A percentile compares a stretch with the other conserved stretches of the same genome.
These are phyloP conservation scores for Rhombomys opimus DNA, from an alignment of 2,113 vertebrate genomes.

Conservation along the genomic window DNA sequence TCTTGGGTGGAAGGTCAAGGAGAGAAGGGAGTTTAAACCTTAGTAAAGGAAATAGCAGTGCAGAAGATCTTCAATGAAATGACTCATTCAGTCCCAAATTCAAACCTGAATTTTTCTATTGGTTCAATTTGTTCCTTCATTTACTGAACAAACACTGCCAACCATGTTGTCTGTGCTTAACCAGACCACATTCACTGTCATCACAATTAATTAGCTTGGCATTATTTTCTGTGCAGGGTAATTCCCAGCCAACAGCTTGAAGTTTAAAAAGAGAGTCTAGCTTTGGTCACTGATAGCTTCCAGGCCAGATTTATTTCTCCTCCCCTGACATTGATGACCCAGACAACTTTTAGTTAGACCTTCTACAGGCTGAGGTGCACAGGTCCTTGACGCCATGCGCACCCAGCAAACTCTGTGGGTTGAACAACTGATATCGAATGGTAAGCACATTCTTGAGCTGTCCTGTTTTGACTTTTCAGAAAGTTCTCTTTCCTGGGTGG, in stretches of 20 bases:
- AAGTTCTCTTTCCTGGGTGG: background rate
- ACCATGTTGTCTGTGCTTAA: background rate
- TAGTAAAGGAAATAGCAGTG: background rate
- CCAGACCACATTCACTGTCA: constrained; percentile 11
- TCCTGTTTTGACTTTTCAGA: background rate
- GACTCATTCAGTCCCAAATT: background rate
- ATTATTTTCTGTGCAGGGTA: constrained; percentile 35
- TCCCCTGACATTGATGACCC: constrained; percentile 17
- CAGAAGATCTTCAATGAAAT: background rate
- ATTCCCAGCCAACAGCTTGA: constrained; percentile 14
- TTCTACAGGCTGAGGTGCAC: constrained; percentile 4
- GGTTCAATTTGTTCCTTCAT: constrained; percentile 20
- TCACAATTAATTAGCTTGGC: constrained; percentile 27
- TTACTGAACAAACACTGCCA: background rate
- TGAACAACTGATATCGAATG: background rate
- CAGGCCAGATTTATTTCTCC: constrained; percentile 40
- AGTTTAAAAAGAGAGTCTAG: constrained; percentile 33
- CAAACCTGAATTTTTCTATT: constrained; percentile 40
- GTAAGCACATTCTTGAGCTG: background rate
- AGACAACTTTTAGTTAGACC: constrained; percentile 37
- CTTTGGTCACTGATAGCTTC: constrained; percentile 40
- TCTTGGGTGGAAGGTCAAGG: background rate
- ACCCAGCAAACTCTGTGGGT: background rate
- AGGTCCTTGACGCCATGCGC: rapidly evolving
- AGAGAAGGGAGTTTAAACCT: background rate